These are phyloP conservation scores for Agriopis leucophaearia DNA, from an alignment of 2,888 invertebrate genomes.

Conservation along the genomic window DNA sequence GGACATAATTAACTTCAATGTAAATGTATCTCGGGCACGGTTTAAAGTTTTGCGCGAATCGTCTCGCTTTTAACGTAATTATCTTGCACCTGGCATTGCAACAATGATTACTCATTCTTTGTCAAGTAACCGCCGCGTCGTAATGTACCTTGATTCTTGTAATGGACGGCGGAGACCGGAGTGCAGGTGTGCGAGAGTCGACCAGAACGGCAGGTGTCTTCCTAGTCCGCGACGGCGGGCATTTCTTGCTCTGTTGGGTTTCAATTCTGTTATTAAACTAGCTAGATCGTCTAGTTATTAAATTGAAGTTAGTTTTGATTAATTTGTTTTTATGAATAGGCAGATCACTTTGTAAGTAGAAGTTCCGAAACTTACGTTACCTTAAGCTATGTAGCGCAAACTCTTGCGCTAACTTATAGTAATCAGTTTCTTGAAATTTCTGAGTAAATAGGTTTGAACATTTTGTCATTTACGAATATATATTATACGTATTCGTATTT, in stretches of 20 bases:
- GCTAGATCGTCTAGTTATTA: background rate
- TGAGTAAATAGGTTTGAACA: background rate
- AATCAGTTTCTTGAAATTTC: too few relatives aligned
- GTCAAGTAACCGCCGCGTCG: conserved; percentile 8
- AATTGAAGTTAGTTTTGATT: background rate
- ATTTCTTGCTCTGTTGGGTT: conserved; percentile 56
- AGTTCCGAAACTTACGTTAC: too few relatives aligned
- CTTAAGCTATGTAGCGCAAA: too few relatives aligned
- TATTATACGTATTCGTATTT: too few relatives aligned
- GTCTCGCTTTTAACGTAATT: conserved; percentile 18
- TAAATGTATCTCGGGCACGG: conserved; percentile 49
- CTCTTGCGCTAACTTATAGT: too few relatives aligned
- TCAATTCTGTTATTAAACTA: conserved; percentile 40
- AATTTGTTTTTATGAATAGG: too few relatives aligned
- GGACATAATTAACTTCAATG: too few relatives aligned
- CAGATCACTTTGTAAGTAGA: too few relatives aligned
- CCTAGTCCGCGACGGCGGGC: conserved; percentile 28
- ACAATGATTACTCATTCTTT: conserved; percentile 25
- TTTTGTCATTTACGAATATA: too few relatives aligned
- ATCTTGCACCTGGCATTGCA: conserved; percentile 21
- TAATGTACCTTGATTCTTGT: conserved; percentile 25
- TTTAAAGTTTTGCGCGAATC: conserved; percentile 56
- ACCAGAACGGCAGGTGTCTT: conserved; percentile 62
- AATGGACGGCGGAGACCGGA: conserved; percentile 34
- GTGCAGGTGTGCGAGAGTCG: conserved; percentile 47